Conservation (phyloP, 2,113 vertebrate species). For the Pardalotus punctatus region DNA sequence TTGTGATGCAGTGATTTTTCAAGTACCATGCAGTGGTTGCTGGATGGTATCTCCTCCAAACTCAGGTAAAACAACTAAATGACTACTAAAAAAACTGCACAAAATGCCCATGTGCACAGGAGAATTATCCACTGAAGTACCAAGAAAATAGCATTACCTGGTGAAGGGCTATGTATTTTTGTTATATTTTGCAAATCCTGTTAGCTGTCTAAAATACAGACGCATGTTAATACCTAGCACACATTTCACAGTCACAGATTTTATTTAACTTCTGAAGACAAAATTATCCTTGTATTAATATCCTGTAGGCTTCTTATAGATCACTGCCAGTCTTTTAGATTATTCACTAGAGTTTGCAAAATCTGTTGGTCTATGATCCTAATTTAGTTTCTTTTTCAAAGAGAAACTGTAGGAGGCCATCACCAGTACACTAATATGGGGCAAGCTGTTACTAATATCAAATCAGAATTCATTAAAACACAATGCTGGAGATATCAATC, state of each 20-base stretch:
- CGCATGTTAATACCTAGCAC: neutral
- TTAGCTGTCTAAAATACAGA: neutral
- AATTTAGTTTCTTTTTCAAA: constrained; percentile 61
- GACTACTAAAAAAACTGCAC: neutral
- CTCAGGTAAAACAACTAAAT: neutral
- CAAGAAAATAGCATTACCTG: neutral
- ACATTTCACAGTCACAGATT: neutral
- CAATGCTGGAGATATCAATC: constrained; percentile 31
- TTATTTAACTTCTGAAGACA: neutral
- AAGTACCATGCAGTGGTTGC: neutral
- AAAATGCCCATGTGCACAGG: neutral
- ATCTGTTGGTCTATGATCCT: constrained; percentile 56
- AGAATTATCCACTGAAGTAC: neutral
- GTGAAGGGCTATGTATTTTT: neutral
- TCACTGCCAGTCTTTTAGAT: neutral
- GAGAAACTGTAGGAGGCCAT: constrained; percentile 44
- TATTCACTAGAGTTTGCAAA: neutral
- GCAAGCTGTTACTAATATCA: constrained; percentile 67
- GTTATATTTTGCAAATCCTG: neutral
- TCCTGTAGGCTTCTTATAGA: neutral
- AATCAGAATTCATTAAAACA: constrained; percentile 68
- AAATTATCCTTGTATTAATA: neutral
- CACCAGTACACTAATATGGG: constrained; percentile 21
- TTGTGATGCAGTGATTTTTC: neutral
- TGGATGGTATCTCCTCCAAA: neutral